phyloP scores from a whole-genome alignment of 2,113 vertebrate species.

The Gymnorhina tibicen region DNA sequence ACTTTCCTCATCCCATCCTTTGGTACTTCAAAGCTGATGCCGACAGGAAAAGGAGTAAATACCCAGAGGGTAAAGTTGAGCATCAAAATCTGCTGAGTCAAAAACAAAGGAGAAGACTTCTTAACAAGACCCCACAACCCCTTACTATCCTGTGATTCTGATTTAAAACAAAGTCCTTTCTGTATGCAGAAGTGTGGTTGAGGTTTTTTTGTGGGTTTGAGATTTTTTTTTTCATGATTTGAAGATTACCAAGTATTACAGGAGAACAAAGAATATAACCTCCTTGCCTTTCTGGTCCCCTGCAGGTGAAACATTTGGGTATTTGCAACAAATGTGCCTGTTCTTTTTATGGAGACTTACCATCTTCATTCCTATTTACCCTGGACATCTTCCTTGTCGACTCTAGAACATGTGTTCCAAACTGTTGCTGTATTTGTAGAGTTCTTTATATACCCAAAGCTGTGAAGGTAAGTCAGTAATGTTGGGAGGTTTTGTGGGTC shows the following conservation, averaged over 20 bases:
- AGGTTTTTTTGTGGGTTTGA: neutral
- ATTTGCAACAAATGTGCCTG: neutral
- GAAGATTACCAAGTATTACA: neutral
- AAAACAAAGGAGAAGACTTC: neutral
- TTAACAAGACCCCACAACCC: neutral
- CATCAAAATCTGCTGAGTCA: neutral
- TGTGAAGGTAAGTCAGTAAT: neutral
- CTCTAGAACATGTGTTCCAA: neutral
- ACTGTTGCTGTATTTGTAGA: neutral
- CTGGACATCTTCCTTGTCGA: neutral
- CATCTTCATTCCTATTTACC: neutral
- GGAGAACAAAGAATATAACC: neutral
- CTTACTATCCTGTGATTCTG: neutral
- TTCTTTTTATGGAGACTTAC: neutral
- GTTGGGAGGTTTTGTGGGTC: neutral
- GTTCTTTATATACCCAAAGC: neutral
- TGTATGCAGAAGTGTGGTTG: neutral
- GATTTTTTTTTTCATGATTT: neutral
- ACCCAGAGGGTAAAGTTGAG: neutral
- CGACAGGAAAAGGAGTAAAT: neutral
- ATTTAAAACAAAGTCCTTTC: neutral
- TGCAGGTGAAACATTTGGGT: neutral
- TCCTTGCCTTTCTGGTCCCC: neutral
- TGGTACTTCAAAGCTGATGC: slow-evolving; percentile 6
- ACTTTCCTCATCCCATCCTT: neutral